Base-by-base conservation (phyloP, 1,140 invertebrate species). In the Drosophila tropicalis region DNA sequence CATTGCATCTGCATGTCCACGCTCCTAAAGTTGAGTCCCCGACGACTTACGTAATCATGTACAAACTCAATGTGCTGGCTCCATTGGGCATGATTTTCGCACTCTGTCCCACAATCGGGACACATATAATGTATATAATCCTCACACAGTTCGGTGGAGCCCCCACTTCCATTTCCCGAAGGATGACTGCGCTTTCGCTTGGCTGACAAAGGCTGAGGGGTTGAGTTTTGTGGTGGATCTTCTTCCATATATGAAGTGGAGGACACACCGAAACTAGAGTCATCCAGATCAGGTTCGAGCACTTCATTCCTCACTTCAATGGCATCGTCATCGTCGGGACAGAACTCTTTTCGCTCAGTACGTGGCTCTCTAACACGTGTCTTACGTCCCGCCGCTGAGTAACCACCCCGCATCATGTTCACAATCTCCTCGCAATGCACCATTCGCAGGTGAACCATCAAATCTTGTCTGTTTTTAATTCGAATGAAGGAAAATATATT, bases 401-500 rank as follows among this genome's bases (percentile, higher is more conserved):
- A 79, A 10, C 81, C 71, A 4, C 71, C 80, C 6, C 81, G 77
- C 84, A 89, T 89, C 73, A 91, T 76, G 51, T 69, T 69, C 17
- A 91, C 62, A 9, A 91, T 75, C 34, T 91, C 90, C 9, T 90
- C 83, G 36, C 81, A 79, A 64, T 91, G 90, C 0, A 75, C 75
- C 76, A 91, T 83, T 1, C 90, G 78, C 22, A 91, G 61, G 62
- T 91, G 90, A n/a, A 91, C 90, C 84, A 91, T 91, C n/a, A 91
- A 75, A 62, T 91, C 90, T 70, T 91, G 90, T 19, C 90, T 81
- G 58, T 7, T 39, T 39, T 13, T 13, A 13, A 39, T 39, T 12
- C 4, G 10, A 0, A 19, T 15, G 9, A 32, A 29, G 3, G 29
- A 29, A 29, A 29, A 29, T 5, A 29, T 29, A 25, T 25, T 22